A percentile compares a stretch with the other conserved stretches of the same genome.
These are phyloP conservation scores for Platygyra sinensis DNA, from an alignment of 64 coral and sea anemone genomes.

Conservation along the genomic window DNA sequence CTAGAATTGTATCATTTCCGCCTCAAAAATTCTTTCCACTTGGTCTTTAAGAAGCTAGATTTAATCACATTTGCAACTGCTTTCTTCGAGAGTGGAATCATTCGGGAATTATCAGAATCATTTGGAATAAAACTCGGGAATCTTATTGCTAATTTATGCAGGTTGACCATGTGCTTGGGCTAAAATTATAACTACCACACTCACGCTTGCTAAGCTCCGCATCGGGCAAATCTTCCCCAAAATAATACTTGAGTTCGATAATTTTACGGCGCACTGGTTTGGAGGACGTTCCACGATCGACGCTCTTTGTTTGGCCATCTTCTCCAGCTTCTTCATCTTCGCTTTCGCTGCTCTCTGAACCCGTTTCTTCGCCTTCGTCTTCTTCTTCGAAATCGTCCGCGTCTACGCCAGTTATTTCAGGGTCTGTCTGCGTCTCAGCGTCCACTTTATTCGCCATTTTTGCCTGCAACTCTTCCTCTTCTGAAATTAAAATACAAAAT, in stretches of 20 bases:
- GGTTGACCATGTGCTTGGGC: conserved; percentile 77
- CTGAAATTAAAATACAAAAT: conserved; percentile 24
- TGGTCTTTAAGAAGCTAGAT: not conserved
- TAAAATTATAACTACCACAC: conserved; percentile 62
- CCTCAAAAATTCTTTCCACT: not conserved
- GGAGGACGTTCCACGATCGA: conserved; percentile 72
- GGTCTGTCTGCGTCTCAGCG: conserved; percentile 84
- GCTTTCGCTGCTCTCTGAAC: conserved; percentile 76
- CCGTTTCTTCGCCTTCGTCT: conserved; percentile 63
- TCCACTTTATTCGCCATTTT: conserved; percentile 56
- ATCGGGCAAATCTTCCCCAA: conserved; percentile 95
- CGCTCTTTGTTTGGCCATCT: not conserved
- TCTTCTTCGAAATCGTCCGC: conserved; percentile 89
- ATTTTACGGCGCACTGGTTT: conserved; percentile 83
- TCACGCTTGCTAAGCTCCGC: conserved; percentile 91
- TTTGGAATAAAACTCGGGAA: conserved; percentile 8
- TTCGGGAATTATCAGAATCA: not conserved
- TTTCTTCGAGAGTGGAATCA: not conserved
- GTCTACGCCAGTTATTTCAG: conserved; percentile 90
- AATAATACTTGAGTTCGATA: conserved; percentile 97
- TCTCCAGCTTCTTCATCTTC: conserved; percentile 59
- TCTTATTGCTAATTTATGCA: conserved; percentile 59
- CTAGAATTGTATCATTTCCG: not conserved
- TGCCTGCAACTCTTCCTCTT: conserved; percentile 51
- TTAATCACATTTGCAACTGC: not conserved